Base-by-base conservation (phyloP, 2,113 vertebrate species). In the Sphyrna mokarran region DNA sequence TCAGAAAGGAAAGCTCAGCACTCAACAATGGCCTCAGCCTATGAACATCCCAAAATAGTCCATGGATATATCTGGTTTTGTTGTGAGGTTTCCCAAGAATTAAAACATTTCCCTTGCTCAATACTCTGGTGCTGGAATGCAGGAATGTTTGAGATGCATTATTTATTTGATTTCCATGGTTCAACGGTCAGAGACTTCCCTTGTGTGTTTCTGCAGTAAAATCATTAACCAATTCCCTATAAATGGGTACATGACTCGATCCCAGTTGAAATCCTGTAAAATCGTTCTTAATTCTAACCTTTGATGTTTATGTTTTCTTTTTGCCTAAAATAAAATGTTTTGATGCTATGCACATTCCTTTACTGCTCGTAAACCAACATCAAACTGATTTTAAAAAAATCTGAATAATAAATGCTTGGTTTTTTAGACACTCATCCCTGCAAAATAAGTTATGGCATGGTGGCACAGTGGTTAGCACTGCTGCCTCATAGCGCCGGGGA, bases 201-300 rank as follows among this genome's bases (percentile, higher is more conserved):
- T 61, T 61, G 54, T 63, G 87, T 63, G 58, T 18, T 63, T 66
- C n/a, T 93, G 61, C 89, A 37, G 33, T 93, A n/a, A 66, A 93
- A 93, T 66, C 11, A 66, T 66, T 7, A 20, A 66, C n/a, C 1
- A 93, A n/a, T 37, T 66, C 33, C 14, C 66, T 63, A 66, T 68
- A 37, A 37, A 40, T 93, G 33, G 89, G 33, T 93, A 66, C 68
- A 37, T 66, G 61, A 66, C 61, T 33, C 1, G 8, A 61, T 93
- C 89, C 33, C 33, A 93, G 61, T 40, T 37, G 89, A 93, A 93
- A 66, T 66, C 16, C 9, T 66, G 89, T 37, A 93, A 66, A 93
- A 93, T 91, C 63, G 37, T 93, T 66, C n/a, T n/a, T 66, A 43
- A 66, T 93, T 93, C n/a, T 37, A 93, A 93, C 61, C 33, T 93